Evolutionary conservation across 2,888 invertebrate species (phyloP).

Genomic region (Latrodectus hesperus): DNA sequence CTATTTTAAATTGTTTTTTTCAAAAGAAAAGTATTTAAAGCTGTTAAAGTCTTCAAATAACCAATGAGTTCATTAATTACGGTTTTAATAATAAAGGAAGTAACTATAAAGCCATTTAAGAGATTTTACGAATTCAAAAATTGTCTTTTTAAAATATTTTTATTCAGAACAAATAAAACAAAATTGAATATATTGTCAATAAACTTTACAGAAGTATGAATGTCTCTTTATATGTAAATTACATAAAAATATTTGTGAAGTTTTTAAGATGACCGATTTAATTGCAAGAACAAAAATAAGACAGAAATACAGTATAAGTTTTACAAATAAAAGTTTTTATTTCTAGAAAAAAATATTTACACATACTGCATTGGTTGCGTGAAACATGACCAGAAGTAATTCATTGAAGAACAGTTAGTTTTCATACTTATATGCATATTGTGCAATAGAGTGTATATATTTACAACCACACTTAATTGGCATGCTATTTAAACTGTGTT

Average conservation of each 20-base stretch:
- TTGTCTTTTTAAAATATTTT: too few relatives aligned
- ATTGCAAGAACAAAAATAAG: neutral
- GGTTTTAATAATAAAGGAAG: too few relatives aligned
- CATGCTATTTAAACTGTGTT: conserved; percentile 48
- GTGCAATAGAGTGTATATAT: conserved; percentile 60
- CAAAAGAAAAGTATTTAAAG: too few relatives aligned
- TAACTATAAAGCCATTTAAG: too few relatives aligned
- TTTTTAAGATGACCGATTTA: neutral
- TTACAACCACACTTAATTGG: conserved; percentile 59
- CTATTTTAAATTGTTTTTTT: too few relatives aligned
- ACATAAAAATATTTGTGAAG: neutral
- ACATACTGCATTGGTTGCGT: conserved; percentile 52
- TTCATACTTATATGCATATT: conserved; percentile 58
- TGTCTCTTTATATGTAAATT: too few relatives aligned
- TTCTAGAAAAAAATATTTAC: conserved; percentile 68
- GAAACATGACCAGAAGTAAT: conserved; percentile 65
- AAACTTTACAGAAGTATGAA: too few relatives aligned
- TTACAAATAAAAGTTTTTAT: conserved; percentile 69
- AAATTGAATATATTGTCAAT: too few relatives aligned
- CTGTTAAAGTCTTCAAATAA: too few relatives aligned
- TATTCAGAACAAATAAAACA: too few relatives aligned
- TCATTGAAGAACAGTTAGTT: conserved; percentile 63
- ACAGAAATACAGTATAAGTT: conserved; percentile 12
- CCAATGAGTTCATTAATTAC: too few relatives aligned
- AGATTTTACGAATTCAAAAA: too few relatives aligned